Evolutionary conservation across 2,888 invertebrate genomes (phyloP), one percentile per base, ranked within the genome.

Genomic region (Scelioninae gen. 2): DNA sequence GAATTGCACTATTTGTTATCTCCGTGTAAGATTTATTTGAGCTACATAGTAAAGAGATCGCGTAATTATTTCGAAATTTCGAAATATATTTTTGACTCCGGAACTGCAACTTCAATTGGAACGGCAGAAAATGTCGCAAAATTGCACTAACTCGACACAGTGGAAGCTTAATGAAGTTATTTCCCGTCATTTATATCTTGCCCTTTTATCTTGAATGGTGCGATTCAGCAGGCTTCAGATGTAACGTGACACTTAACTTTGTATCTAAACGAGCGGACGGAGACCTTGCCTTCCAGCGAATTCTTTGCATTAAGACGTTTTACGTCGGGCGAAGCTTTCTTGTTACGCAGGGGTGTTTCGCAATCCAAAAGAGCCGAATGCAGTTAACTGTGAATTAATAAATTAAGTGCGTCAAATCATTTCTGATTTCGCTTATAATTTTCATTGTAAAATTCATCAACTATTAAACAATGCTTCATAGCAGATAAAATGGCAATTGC

Each of bases 261-360:
- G 39, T 67, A 57, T 67, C 67, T 41, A 58, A 67, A 57, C 45
- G 52, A 53, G 52, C 41, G 22, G n/a, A 28, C 22, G 65, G 65
- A 57, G 61, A 61, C 50, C 19, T 31, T 31, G 13, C 13, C 15
- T 61, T 61, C 28, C 33, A 19, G 19, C 19, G 25, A 63, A 41
- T 63, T 63, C 52, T 52, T 63, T 63, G 63, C 50, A 63, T 52
- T 63, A 63, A 52, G 65, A 39, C 35, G 55, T 39, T 53, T 53
- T 35, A 37, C 19, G 53, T 25, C 31, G 28, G 25, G 57, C 37
- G 7, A 65, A 65, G 43, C 6, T 55, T 55, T 46, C 16, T n/a
- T 16, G 22, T 35, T 31, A 48, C 25, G 19, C 15, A 50, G 19
- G 39, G 15, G 28, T 41, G 25, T 25, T 48, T 16, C 0, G 48